Base-by-base conservation (phyloP, 2,888 invertebrate genomes). In the Eulithis testata region DNA sequence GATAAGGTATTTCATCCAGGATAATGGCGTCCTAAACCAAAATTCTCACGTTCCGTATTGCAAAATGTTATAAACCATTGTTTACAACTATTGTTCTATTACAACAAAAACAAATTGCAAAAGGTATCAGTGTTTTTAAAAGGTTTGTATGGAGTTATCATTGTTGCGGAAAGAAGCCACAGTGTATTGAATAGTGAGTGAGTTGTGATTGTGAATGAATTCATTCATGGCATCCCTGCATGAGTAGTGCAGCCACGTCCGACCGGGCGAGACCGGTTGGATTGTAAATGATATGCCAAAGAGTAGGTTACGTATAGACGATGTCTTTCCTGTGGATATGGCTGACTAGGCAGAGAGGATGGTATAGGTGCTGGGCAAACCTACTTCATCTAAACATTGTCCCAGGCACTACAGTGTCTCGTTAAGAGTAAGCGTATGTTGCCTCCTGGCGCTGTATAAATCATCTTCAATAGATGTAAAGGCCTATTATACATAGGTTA, bases 31-130 rank as follows among this genome's bases (percentile, higher is more conserved):
- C 83, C 82, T 83, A 83, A 82, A 86, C 84, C 85, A 79, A 87
- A 84, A 86, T 90, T 92, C 92, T 92, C 92, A 92, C 92, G 92
- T 91, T 86, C 83, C 78, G 80, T 82, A 47, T 89, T 88, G 89
- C 91, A 88, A 89, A 90, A 82, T 88, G 86, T 82, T 82, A 87
- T 88, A 88, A 87, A 87, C 86, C 84, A 84, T 85, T 88, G 89
- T 90, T 89, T 86, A 84, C 84, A 70, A 72, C 82, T 80, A 88
- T 91, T 90, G 89, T 90, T 90, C 88, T 87, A 83, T 86, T 73
- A 14, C 21, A 49, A 86, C 80, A 85, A 88, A 90, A 90, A 90
- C 86, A 90, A 82, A 79, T 79, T 79, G 77, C 74, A 81, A 76
- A 74, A 59, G 51, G 51, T 54, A 53, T 53, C 47, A 81, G 76